phyloP scores from a whole-genome alignment of 2,888 invertebrate species.

The Branchipolynoe longqiensis region DNA sequence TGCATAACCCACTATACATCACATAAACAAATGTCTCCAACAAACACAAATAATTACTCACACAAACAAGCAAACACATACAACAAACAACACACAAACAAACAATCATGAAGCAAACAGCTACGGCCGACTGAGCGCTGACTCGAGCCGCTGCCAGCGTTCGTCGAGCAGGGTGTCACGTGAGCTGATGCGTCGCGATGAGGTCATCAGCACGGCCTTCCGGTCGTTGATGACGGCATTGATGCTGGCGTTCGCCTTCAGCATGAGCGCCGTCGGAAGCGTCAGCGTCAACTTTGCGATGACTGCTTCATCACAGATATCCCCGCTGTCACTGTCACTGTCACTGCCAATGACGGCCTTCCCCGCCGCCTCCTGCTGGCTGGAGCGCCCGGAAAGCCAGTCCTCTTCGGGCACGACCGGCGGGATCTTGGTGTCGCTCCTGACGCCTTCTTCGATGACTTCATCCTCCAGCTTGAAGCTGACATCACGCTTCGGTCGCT shows the following conservation, averaged over 20 bases:
- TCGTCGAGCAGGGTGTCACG: conserved; percentile 2
- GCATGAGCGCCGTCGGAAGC: conserved; percentile 59
- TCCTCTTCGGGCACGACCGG: too few species aligned
- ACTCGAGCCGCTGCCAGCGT: conserved; percentile 2
- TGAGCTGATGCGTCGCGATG: not conserved
- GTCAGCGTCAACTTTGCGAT: conserved; percentile 54
- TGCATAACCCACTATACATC: too few species aligned
- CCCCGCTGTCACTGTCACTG: not conserved
- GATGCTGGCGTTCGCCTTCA: conserved; percentile 61
- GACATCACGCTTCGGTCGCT: not conserved
- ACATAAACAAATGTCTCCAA: too few species aligned
- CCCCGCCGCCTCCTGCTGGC: too few species aligned
- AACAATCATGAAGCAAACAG: too few species aligned
- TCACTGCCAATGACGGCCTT: not conserved
- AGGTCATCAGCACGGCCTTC: conserved; percentile 47
- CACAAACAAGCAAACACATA: too few species aligned
- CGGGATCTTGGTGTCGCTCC: not conserved
- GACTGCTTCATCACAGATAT: conserved; percentile 42
- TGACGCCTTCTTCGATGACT: not conserved
- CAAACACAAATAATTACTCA: too few species aligned
- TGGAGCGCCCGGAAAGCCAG: too few species aligned
- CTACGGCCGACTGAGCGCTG: not conserved
- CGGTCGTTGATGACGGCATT: conserved; percentile 39
- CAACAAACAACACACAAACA: too few species aligned
- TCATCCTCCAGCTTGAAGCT: not conserved